Evolutionary conservation across 2,797 vertebrate genomes (phyloP).

Genomic region (Lates japonicus): DNA sequence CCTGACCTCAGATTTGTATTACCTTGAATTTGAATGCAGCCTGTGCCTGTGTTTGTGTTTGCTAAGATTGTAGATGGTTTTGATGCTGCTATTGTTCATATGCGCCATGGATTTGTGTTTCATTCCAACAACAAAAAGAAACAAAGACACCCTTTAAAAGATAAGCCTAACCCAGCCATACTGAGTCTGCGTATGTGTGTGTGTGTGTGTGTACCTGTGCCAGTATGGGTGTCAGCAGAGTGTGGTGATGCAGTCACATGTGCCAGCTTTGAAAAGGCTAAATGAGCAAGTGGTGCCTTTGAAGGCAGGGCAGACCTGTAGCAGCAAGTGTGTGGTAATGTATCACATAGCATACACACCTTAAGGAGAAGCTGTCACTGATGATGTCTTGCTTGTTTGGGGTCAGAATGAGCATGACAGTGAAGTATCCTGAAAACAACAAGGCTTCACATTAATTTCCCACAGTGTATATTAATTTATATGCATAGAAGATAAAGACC

Average conservation of each 20-base stretch:
- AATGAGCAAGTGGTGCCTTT: conserved; percentile 31
- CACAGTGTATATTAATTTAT: conserved; percentile 3
- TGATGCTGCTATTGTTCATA: conserved; percentile 21
- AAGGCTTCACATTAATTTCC: conserved; percentile 10
- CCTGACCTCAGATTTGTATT: conserved; percentile 41
- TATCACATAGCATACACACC: neutral
- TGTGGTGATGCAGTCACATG: conserved; percentile 27
- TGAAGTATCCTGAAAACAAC: conserved; percentile 22
- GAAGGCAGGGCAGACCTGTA: neutral
- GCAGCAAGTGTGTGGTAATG: conserved; percentile 17
- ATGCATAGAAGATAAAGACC: neutral
- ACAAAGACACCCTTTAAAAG: conserved; percentile 27
- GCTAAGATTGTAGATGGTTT: conserved; percentile 17
- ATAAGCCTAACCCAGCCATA: neutral
- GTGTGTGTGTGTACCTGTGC: neutral
- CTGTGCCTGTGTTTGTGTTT: conserved; percentile 28
- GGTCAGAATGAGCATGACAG: conserved; percentile 5
- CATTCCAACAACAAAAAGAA: conserved; percentile 11
- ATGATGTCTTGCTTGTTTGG: neutral
- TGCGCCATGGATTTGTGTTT: conserved; percentile 1
- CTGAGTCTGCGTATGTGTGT: neutral
- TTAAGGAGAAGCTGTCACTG: neutral
- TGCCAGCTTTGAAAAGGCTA: conserved; percentile 36
- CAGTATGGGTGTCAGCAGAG: conserved; percentile 22
- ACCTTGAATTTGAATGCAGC: conserved; percentile 27